Percentiles rank a stretch among this genome's conserved stretches.
These are phyloP conservation scores for Condylura cristata DNA, from an alignment of 2,113 vertebrate genomes.

Conservation along the genomic window DNA sequence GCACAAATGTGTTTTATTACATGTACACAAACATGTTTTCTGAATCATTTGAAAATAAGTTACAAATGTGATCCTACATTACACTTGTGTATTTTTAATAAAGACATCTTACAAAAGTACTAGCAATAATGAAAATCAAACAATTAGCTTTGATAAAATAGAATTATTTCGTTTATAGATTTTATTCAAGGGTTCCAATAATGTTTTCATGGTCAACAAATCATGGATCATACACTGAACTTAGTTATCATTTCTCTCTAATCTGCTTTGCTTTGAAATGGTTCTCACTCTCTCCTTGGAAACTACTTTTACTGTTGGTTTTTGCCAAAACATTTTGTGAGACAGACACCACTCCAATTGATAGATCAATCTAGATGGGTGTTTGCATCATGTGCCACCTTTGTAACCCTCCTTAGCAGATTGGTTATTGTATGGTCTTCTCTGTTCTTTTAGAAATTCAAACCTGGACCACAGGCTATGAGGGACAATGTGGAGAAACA, in stretches of 20 bases:
- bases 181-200: conserved; percentile 4
- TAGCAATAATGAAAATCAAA: conserved; percentile 1
- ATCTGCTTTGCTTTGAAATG: conserved; percentile 19
- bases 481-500: background rate
- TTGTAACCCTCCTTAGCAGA: background rate
- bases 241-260: conserved; percentile 5
- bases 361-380: background rate
- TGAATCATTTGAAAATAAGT: background rate
- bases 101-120: background rate
- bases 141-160: background rate
- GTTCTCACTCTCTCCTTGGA: background rate
- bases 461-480: background rate
- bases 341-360: conserved; percentile 12
- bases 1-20: background rate
- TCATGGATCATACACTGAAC: background rate
- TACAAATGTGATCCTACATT: background rate
- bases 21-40: background rate
- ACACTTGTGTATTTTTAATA: background rate
- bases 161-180: background rate
- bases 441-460: background rate
- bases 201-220: background rate
- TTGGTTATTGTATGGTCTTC: background rate
- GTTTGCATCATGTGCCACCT: background rate
- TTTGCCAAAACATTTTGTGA: conserved; percentile 36
- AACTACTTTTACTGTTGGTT: background rate